These are phyloP conservation scores for Tautogolabrus adspersus DNA, from an alignment of 2,113 vertebrate species.

Conservation along the genomic window DNA sequence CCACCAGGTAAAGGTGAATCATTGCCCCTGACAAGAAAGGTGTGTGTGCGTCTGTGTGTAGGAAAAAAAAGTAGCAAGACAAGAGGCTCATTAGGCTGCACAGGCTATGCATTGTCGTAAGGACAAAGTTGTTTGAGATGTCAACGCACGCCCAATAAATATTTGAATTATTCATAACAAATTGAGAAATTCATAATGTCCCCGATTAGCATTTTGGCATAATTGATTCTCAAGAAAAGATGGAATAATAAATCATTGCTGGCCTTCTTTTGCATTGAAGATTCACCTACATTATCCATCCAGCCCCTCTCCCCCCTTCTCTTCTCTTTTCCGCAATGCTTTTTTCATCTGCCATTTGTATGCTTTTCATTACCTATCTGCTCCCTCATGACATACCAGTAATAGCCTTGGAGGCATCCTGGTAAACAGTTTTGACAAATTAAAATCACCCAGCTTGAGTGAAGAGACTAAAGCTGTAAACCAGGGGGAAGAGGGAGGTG, in stretches of 20 bases:
- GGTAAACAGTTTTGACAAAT: conserved; percentile 88
- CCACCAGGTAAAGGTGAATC: conserved; percentile 48
- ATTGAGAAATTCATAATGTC: conserved; percentile 80
- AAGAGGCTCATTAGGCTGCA: conserved; percentile 52
- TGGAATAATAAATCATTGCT: conserved; percentile 82
- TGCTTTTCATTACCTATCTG: conserved; percentile 84
- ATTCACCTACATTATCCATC: conserved; percentile 64
- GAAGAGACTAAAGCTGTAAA: conserved; percentile 70
- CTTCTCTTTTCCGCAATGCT: conserved; percentile 40
- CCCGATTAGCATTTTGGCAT: conserved; percentile 81
- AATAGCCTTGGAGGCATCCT: conserved; percentile 85
- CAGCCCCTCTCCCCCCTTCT: conserved; percentile 35
- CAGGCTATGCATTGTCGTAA: conserved; percentile 60
- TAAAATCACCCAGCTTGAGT: conserved; percentile 83
- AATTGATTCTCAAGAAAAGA: conserved; percentile 84
- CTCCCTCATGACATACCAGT: conserved; percentile 81
- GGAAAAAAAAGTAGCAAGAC: conserved; percentile 29
- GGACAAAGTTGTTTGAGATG: conserved; percentile 66
- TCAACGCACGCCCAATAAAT: conserved; percentile 74
- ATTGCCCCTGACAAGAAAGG: conserved; percentile 20
- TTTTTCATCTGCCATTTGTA: conserved; percentile 82
- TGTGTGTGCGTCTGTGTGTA: conserved; percentile 2
- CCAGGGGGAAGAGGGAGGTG: neutral
- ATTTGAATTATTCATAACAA: conserved; percentile 84
- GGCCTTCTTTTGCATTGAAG: conserved; percentile 66